Evolutionary conservation across 2,888 invertebrate species (phyloP), one percentile per base, ranked within the genome.

Genomic region (Cerastis leucographa): DNA sequence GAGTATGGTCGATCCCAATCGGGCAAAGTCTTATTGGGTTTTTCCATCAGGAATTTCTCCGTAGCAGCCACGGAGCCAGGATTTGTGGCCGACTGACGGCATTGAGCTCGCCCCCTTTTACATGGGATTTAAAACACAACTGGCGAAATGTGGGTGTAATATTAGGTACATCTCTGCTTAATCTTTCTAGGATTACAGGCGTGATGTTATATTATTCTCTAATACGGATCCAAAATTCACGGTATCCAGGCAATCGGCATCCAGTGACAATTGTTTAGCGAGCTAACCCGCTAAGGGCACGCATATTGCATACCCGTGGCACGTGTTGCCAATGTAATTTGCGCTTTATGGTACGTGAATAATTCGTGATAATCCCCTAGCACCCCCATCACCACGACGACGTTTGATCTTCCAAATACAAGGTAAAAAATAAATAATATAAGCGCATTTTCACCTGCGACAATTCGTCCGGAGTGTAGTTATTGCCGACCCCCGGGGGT

Each of bases 281-380:
- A 90, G 87, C 69, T 88, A 89, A 87, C 91, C 89, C 88, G 89
- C 91, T 90, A 92, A 88, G 89, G 80, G 83, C 85, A 87, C 93
- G 91, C 83, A 93, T 94, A 93, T 94, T 93, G 94, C 94, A 90
- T 88, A 89, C 90, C 91, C 92, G 35, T 2, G 94, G 90, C 96
- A 94, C 96, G 96, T 95, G 96, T 92, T 92, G 90, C 83, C 92
- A 83, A 92, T 92, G 92, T 94, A 95, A 96, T 96, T 95, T 94
- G 95, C 91, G 94, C 93, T 95, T 96, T 96, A 96, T 96, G 95
- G 93, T 91, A 95, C 95, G 96, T 95, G 92, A 95, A 94, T 96
- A 96, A 96, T 95, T 94, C 94, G 92, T 84, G 92, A 93, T 95
- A 94, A 96, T 95, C 95, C 93, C 90, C 81, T 70, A 49, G 80